Evolutionary conservation across 2,888 invertebrate species (phyloP).

Genomic region (Meandrusa payeni): DNA sequence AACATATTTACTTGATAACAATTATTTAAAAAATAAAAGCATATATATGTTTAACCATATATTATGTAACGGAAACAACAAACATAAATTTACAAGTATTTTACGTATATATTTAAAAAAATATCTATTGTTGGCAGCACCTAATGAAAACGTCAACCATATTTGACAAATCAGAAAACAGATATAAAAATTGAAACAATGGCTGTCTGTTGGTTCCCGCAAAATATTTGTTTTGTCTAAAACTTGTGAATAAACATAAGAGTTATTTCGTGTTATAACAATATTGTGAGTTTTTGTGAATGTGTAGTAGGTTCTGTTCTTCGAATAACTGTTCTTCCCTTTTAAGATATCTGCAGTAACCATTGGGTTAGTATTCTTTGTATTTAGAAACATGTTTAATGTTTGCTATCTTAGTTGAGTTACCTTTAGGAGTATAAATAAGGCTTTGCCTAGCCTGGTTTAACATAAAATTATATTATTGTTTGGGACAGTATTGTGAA

Average conservation of each 20-base stretch:
- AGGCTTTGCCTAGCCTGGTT: too few relatives aligned
- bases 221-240: conserved; percentile 17
- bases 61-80: too few relatives aligned
- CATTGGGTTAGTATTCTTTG: conserved; percentile 17
- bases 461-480: too few relatives aligned
- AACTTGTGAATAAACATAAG: conserved; percentile 5
- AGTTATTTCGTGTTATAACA: conserved; percentile 1
- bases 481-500: too few relatives aligned
- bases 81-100: too few relatives aligned
- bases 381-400: conserved; percentile 9
- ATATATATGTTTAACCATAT: too few relatives aligned
- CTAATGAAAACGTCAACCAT: conserved; percentile 2
- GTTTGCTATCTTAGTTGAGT: too few relatives aligned
- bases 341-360: not conserved
- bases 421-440: too few relatives aligned
- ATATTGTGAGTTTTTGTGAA: conserved; percentile 7
- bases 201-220: conserved; percentile 22
- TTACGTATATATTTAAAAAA: not conserved
- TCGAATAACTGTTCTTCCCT: conserved; percentile 8
- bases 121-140: conserved; percentile 2
- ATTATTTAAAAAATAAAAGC: too few relatives aligned
- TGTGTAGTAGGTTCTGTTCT: not conserved
- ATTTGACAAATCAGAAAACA: conserved; percentile 8
- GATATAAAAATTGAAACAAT: conserved; percentile 16
- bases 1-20: too few relatives aligned